phyloP scores from a whole-genome alignment of 2,888 invertebrate genomes.

The Pseudeuparius sepicola region DNA sequence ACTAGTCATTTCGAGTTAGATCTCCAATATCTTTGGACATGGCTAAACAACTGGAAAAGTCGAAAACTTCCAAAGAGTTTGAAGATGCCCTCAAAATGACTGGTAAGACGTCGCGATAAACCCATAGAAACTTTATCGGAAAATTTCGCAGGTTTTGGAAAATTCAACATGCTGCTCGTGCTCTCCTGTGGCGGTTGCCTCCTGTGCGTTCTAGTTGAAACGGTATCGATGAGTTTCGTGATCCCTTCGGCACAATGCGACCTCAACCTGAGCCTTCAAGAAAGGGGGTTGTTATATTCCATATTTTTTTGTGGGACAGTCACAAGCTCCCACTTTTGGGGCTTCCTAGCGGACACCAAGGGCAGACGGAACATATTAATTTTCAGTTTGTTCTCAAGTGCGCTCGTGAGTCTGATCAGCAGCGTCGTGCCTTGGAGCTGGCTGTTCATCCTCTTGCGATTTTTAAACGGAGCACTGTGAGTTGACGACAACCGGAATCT shows the following conservation, averaged over 20 bases:
- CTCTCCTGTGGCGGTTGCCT: slow-evolving; percentile 53
- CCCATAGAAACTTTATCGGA: no score
- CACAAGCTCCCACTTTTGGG: slow-evolving; percentile 49
- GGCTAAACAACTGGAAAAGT: no score
- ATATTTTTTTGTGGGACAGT: slow-evolving; percentile 28
- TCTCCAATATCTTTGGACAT: no score
- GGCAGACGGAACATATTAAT: slow-evolving; percentile 43
- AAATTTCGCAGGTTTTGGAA: no score
- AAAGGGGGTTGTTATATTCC: slow-evolving; percentile 42
- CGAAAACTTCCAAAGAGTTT: no score
- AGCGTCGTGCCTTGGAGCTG: slow-evolving; percentile 43
- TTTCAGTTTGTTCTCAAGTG: slow-evolving; percentile 41
- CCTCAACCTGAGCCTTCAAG: slow-evolving; percentile 47
- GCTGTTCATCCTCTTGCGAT: slow-evolving; percentile 43
- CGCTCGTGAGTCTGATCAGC: slow-evolving; percentile 41
- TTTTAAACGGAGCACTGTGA: slow-evolving; percentile 45
- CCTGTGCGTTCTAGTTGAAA: slow-evolving; percentile 59
- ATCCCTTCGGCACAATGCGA: slow-evolving; percentile 61
- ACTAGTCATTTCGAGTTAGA: no score
- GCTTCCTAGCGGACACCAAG: slow-evolving; percentile 46
- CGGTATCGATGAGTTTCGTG: slow-evolving; percentile 53
- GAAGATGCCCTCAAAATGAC: no score
- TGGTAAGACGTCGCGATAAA: no score
- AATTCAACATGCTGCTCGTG: no score
- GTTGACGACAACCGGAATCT: slow-evolving; percentile 7